phyloP scores from a whole-genome alignment of 2,888 invertebrate species.

The Mythimna ferrago region DNA sequence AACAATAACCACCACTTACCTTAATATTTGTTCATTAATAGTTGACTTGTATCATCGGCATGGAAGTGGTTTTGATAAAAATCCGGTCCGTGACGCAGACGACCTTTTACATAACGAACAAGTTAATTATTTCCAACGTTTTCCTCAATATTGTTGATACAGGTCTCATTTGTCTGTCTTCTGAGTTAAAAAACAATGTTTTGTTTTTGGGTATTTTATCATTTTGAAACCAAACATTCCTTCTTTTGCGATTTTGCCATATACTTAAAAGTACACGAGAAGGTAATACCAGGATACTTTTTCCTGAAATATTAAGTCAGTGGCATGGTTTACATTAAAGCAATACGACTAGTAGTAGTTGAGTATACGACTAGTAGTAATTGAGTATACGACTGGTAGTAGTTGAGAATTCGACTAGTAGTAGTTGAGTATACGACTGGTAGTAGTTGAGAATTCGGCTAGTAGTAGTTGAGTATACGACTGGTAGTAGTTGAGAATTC shows the following conservation, averaged over 20 bases:
- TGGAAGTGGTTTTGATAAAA: not conserved
- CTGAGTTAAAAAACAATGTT: not conserved
- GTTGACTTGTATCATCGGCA: not conserved
- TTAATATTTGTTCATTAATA: not conserved
- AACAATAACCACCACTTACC: not conserved
- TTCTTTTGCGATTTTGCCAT: not conserved
- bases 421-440: too few species aligned
- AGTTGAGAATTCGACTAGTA: too few species aligned
- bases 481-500: too few species aligned
- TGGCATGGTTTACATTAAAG: too few species aligned
- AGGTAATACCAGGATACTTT: not conserved
- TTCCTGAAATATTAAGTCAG: too few species aligned
- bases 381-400: too few species aligned
- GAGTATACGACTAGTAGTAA: too few species aligned
- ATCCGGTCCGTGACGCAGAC: slow-evolving; percentile 26
- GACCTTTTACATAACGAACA: slow-evolving; percentile 9
- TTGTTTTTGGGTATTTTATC: not conserved
- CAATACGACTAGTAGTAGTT: too few species aligned
- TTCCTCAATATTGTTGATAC: slow-evolving; percentile 24
- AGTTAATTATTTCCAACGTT: slow-evolving; percentile 25
- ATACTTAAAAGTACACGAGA: not conserved
- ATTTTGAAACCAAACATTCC: not conserved
- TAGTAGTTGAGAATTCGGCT: too few species aligned
- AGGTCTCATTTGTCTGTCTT: not conserved
- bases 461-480: too few species aligned